Evolutionary conservation across 1,140 invertebrate genomes (phyloP).

Genomic region (Aphelinus certus): DNA sequence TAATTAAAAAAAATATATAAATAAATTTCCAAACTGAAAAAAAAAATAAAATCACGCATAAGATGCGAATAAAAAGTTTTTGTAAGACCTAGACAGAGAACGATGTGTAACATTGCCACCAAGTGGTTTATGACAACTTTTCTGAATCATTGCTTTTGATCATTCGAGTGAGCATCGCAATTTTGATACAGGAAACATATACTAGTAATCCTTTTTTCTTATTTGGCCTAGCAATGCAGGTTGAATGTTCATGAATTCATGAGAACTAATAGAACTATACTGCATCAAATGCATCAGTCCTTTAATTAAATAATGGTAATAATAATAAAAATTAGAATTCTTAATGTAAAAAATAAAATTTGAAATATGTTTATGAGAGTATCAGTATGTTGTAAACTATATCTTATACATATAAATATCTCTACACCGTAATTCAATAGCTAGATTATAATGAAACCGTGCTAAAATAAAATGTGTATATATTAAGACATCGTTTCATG

Average conservation of each 20-base stretch:
- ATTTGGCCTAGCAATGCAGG: no score
- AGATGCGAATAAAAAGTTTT: constrained; percentile 52
- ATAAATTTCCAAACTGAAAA: constrained; percentile 34
- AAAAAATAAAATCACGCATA: constrained; percentile 46
- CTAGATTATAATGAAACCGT: background rate
- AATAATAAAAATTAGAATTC: background rate
- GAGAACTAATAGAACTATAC: constrained; percentile 15
- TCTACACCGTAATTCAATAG: no score
- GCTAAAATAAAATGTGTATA: constrained; percentile 10
- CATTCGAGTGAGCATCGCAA: background rate
- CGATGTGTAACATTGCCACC: constrained; percentile 39
- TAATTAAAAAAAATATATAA: constrained; percentile 35
- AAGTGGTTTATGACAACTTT: constrained; percentile 46
- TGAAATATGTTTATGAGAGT: background rate
- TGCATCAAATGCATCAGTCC: constrained; percentile 48
- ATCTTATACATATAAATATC: no score
- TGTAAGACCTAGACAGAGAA: constrained; percentile 42
- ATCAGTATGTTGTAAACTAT: no score
- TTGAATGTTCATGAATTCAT: constrained; percentile 4
- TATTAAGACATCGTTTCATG: background rate
- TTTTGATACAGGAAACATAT: no score
- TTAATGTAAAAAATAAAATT: background rate
- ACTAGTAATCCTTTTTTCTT: no score
- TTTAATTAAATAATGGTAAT: background rate
- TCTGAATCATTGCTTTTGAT: background rate